Conservation (phyloP, 2,888 invertebrate species). For the Perizoma flavofasciatum region DNA sequence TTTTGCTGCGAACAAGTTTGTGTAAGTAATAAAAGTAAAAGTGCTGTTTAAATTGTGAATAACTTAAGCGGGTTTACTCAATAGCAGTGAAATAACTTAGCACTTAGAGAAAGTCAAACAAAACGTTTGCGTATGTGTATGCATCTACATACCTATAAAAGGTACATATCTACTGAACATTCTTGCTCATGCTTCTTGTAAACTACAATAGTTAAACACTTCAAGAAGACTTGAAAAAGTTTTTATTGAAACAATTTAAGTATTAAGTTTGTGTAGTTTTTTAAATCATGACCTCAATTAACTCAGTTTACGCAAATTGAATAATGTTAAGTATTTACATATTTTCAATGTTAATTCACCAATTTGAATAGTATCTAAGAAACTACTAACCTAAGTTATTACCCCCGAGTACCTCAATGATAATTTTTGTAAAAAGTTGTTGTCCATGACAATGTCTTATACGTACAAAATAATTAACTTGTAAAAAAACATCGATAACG, state of each 20-base stretch:
- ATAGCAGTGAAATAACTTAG: constrained; percentile 4
- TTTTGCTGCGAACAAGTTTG: constrained; percentile 48
- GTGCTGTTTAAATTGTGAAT: constrained; percentile 34
- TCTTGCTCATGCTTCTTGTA: too few species aligned
- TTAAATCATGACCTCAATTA: constrained; percentile 7
- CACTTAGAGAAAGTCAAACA: constrained; percentile 15
- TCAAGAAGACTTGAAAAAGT: too few species aligned
- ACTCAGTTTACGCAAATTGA: neutral
- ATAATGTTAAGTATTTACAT: constrained; percentile 9
- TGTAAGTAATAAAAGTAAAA: constrained; percentile 67
- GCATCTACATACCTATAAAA: neutral
- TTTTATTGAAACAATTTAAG: too few species aligned
- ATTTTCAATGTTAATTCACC: constrained; percentile 14
- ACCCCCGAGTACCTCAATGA: neutral
- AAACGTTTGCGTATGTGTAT: neutral
- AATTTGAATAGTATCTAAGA: constrained; percentile 3
- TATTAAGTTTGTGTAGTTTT: too few species aligned
- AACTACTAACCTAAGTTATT: neutral
- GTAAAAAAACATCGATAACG: too few species aligned
- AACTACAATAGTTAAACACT: too few species aligned
- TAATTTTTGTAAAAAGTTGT: constrained; percentile 1
- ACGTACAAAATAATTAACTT: too few species aligned
- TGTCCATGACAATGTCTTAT: neutral
- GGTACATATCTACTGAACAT: neutral
- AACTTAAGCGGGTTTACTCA: constrained; percentile 10